Conservation (phyloP, 2,113 vertebrate genomes). For the Sigmodon hispidus region DNA sequence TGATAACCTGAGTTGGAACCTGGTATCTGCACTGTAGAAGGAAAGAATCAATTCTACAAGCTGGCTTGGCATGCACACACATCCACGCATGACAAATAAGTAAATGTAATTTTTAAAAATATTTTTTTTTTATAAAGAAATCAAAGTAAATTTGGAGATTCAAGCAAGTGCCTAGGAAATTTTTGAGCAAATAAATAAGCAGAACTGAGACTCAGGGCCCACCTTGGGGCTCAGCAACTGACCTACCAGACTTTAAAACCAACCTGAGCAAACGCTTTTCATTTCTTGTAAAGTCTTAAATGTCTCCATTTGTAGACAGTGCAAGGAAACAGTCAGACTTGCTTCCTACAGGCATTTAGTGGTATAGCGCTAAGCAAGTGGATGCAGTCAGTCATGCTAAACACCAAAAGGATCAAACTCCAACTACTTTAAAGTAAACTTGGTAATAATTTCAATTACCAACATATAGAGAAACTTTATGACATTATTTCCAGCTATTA, state of each 20-base stretch:
- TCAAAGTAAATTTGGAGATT: slow-evolving; percentile 19
- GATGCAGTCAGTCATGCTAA: background rate
- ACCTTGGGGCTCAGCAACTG: background rate
- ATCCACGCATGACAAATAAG: background rate
- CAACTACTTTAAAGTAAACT: background rate
- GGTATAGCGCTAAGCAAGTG: rapidly evolving
- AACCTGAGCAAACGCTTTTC: slow-evolving; percentile 2
- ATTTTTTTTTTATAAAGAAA: background rate
- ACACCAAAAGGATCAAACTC: background rate
- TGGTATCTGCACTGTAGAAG: background rate
- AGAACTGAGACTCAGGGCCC: background rate
- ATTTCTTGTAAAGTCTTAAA: background rate
- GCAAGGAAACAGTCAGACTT: slow-evolving; percentile 9
- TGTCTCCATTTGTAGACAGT: background rate
- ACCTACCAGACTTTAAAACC: background rate
- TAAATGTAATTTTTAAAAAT: background rate
- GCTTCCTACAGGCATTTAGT: background rate
- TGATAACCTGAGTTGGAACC: background rate
- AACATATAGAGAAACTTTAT: background rate
- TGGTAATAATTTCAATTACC: slow-evolving; percentile 24
- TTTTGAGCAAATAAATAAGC: background rate
- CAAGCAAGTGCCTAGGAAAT: background rate
- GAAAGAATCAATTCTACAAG: background rate
- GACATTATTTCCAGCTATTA: background rate
- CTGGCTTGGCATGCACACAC: background rate